phyloP scores from a whole-genome alignment of 92 coral and sea anemone genomes.

The Phenganax stokvisi region DNA sequence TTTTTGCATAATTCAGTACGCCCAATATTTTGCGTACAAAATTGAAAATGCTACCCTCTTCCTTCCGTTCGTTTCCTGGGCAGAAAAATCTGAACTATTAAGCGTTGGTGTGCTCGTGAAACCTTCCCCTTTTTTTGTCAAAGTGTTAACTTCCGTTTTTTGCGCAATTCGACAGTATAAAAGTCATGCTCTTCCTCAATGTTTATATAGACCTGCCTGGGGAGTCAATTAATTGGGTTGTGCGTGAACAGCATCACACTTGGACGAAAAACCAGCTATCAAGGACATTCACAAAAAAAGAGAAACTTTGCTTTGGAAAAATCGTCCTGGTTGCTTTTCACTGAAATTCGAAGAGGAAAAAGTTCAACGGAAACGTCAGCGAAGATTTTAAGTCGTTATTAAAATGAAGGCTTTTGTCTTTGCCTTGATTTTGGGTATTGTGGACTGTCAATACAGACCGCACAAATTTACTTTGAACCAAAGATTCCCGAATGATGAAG shows the following conservation, averaged over 20 bases:
- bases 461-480: conserved; percentile 31
- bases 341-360: background rate
- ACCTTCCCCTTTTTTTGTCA: conserved; percentile 3
- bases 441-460: conserved; percentile 33
- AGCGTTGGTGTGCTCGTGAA: background rate
- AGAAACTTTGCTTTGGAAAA: background rate
- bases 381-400: background rate
- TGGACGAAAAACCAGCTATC: background rate
- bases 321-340: no score
- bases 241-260: background rate
- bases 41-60: background rate
- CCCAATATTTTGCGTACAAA: background rate
- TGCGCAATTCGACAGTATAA: background rate
- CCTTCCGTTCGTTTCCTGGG: background rate
- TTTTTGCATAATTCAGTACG: background rate
- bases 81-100: background rate
- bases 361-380: background rate
- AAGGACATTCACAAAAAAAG: background rate
- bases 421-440: background rate
- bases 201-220: background rate
- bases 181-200: background rate
- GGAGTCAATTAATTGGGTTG: background rate
- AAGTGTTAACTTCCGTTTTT: background rate
- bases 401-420: conserved; percentile 7
- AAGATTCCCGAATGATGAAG: conserved; percentile 56